Base-by-base conservation (phyloP, 2,888 invertebrate species). In the Dasypolia templi region DNA sequence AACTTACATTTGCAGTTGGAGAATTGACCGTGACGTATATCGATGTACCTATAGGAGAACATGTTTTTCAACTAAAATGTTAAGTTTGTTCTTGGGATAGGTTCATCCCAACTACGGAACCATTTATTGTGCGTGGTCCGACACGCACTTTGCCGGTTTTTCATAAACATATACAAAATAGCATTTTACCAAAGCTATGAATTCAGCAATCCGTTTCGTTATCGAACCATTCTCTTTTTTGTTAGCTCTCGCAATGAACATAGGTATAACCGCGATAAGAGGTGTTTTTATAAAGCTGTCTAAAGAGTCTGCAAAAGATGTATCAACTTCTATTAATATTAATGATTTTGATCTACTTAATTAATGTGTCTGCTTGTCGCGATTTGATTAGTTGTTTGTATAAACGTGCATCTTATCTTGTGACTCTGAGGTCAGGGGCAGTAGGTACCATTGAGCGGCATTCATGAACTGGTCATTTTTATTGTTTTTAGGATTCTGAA, bases 321-420 rank as follows among this genome's bases (percentile, higher is more conserved):
- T 67, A 9, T 44, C 17, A 44, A 35, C 3, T 58, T 74, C 51
- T 44, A 46, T n/a, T 61, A 44, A 53, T 35, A 53, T 44, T 46
- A 35, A 55, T 29, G 74, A 63, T 72, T 58, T 71, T 65, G 61
- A 71, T 59, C 53, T 56, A 64, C 35, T 80, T 81, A 66, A 81
- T 81, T 75, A 72, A 67, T 69, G 32, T 44, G 80, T 66, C 66
- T 81, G 67, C 55, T 49, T 58, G 59, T 42, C 26, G 35, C 75
- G 62, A 77, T 66, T 72, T 66, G 42, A 81, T 82, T 66, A 73
- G 53, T 53, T 83, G 80, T 83, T 83, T 82, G 79, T 82, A 72
- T 75, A 82, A 79, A 82, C 79, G 80, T 82, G 80, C 58, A 63
- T 67, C 39, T 72, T 79, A 81, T 78, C 81, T 46, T 29, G 6